A percentile compares a stretch with the other conserved stretches of the same genome.
phyloP scores from a whole-genome alignment of 2,888 invertebrate species.

The Papilio elwesi region DNA sequence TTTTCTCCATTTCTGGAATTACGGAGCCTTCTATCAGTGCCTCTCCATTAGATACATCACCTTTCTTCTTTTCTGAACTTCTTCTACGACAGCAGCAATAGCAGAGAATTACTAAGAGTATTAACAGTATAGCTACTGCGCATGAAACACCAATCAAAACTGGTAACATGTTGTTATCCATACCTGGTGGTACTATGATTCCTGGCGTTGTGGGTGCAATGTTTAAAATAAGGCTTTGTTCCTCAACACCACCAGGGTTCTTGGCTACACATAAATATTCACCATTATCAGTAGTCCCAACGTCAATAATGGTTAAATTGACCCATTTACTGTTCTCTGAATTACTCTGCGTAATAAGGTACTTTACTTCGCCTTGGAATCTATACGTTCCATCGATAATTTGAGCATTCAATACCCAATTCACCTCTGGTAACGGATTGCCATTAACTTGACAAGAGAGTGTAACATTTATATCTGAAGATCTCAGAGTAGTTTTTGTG shows the following conservation, averaged over 20 bases:
- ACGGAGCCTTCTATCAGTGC: constrained; percentile 90
- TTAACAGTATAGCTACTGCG: constrained; percentile 78
- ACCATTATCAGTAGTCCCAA: constrained; percentile 87
- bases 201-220: constrained; percentile 74
- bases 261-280: constrained; percentile 92
- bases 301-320: constrained; percentile 87
- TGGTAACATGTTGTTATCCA: constrained; percentile 82
- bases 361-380: constrained; percentile 80
- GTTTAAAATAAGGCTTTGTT: constrained; percentile 88
- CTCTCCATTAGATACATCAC: constrained; percentile 85
- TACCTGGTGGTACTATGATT: constrained; percentile 75
- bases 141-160: constrained; percentile 80
- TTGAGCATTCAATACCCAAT: constrained; percentile 88
- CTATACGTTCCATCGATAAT: constrained; percentile 82
- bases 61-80: constrained; percentile 85
- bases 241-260: constrained; percentile 91
- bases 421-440: constrained; percentile 89
- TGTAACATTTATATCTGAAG: constrained; percentile 87
- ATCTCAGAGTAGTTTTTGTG: constrained; percentile 84
- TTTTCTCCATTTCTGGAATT: constrained; percentile 93
- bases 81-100: constrained; percentile 83
- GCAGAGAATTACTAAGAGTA: constrained; percentile 80
- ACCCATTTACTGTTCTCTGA: constrained; percentile 83
- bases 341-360: constrained; percentile 65
- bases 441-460: constrained; percentile 90